Conservation (phyloP, 2,113 vertebrate species). For the Cacatua alba region DNA sequence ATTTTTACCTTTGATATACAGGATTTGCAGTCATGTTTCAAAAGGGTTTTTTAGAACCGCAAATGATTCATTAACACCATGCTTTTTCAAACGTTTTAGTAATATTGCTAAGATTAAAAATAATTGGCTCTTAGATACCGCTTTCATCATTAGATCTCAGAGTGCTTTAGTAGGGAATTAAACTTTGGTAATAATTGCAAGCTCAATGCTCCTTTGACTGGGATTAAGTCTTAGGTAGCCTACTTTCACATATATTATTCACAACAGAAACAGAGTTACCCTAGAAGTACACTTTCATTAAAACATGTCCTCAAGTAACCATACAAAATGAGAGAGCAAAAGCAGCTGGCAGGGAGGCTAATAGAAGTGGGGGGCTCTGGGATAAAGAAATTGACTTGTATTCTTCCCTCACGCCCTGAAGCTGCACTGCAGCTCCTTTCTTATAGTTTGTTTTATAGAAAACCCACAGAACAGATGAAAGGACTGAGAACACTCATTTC, state of each 20-base stretch:
- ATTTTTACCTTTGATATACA: neutral
- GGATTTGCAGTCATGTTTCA: neutral
- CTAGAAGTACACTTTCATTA: conserved; percentile 45
- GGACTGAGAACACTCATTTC: neutral
- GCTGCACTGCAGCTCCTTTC: neutral
- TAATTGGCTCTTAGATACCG: neutral
- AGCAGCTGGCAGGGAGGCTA: neutral
- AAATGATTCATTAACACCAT: neutral
- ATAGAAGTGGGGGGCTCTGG: neutral
- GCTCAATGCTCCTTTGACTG: neutral
- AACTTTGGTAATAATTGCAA: neutral
- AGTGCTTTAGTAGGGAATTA: neutral
- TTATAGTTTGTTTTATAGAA: conserved; percentile 5
- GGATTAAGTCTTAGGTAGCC: conserved; percentile 3
- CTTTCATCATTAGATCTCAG: neutral
- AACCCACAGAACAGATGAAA: neutral
- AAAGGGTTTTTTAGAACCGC: neutral
- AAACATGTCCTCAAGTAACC: conserved; percentile 34
- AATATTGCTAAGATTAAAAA: neutral
- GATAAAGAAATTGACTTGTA: neutral
- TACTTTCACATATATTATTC: conserved; percentile 28
- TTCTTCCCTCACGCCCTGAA: neutral
- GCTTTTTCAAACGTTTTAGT: neutral
- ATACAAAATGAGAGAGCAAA: neutral
- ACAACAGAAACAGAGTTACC: conserved; percentile 24